Percentiles rank a stretch among this genome's conserved stretches.
These are phyloP conservation scores for Ramphastos sulfuratus DNA, from an alignment of 2,113 vertebrate genomes.

Conservation along the genomic window DNA sequence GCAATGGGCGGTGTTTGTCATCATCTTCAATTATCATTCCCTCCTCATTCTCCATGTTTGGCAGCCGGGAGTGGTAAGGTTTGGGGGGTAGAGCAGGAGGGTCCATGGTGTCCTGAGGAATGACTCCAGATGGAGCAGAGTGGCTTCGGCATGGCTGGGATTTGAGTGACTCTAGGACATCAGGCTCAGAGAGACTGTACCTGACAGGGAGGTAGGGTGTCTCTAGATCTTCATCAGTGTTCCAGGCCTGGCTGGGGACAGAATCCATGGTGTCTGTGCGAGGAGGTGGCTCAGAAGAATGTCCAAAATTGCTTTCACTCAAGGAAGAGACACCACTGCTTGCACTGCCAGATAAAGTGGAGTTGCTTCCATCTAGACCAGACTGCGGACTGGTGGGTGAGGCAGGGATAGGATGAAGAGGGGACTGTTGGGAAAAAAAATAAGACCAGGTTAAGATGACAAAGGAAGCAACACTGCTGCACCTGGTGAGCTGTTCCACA, in stretches of 20 bases:
- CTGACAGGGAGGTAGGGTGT: constrained; percentile 92
- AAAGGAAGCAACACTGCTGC: not conserved
- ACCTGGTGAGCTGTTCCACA: not conserved
- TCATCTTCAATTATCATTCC: constrained; percentile 86
- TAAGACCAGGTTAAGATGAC: constrained; percentile 34
- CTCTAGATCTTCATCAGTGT: constrained; percentile 87
- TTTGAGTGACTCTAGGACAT: constrained; percentile 88
- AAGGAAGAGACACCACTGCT: constrained; percentile 95
- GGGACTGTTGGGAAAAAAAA: constrained; percentile 80
- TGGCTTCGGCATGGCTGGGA: constrained; percentile 93
- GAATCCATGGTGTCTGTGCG: constrained; percentile 92
- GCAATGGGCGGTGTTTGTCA: constrained; percentile 83
- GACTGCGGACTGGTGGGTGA: constrained; percentile 95
- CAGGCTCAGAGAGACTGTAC: constrained; percentile 90
- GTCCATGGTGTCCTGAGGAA: constrained; percentile 86
- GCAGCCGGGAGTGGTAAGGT: constrained; percentile 85
- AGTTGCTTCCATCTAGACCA: constrained; percentile 93
- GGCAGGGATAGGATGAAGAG: constrained; percentile 93
- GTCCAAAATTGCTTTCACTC: constrained; percentile 92
- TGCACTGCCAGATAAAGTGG: constrained; percentile 93
- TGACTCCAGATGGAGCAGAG: constrained; percentile 84
- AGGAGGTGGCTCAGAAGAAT: constrained; percentile 83
- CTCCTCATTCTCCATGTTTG: constrained; percentile 82
- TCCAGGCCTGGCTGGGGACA: constrained; percentile 90
- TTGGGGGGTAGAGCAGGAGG: constrained; percentile 84